phyloP scores from a whole-genome alignment of 2,113 vertebrate species.

The Podiceps cristatus region DNA sequence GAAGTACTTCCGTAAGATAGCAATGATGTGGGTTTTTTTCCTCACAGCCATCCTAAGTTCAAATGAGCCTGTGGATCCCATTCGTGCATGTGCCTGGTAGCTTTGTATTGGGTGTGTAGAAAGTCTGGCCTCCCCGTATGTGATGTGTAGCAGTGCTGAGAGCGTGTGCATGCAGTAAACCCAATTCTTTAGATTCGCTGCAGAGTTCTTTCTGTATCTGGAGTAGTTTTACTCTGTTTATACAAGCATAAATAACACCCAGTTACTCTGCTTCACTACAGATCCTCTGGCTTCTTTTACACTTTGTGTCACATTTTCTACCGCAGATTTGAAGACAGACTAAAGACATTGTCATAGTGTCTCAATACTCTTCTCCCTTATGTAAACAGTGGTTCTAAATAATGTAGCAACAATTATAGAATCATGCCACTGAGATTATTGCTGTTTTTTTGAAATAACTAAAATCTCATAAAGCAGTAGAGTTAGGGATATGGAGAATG shows the following conservation, averaged over 20 bases:
- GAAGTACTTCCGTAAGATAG: not conserved
- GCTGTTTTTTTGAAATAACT: not conserved
- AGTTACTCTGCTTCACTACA: not conserved
- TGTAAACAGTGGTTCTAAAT: not conserved
- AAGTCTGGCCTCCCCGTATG: not conserved
- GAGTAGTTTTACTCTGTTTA: not conserved
- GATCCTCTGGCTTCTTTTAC: not conserved
- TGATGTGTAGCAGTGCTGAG: not conserved
- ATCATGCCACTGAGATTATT: not conserved
- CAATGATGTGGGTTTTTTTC: not conserved
- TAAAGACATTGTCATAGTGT: not conserved
- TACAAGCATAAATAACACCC: not conserved
- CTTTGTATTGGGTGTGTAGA: not conserved
- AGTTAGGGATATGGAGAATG: not conserved
- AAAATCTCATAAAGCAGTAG: not conserved
- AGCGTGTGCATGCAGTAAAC: not conserved
- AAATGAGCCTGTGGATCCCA: not conserved
- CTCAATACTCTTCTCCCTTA: not conserved
- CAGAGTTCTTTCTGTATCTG: not conserved
- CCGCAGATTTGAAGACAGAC: not conserved
- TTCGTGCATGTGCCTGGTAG: not conserved
- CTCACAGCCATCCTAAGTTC: not conserved
- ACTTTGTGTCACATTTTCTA: not conserved
- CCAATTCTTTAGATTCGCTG: not conserved
- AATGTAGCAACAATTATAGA: not conserved